phyloP scores from a whole-genome alignment of 2,888 invertebrate species.

The Steinernema scapterisci region DNA sequence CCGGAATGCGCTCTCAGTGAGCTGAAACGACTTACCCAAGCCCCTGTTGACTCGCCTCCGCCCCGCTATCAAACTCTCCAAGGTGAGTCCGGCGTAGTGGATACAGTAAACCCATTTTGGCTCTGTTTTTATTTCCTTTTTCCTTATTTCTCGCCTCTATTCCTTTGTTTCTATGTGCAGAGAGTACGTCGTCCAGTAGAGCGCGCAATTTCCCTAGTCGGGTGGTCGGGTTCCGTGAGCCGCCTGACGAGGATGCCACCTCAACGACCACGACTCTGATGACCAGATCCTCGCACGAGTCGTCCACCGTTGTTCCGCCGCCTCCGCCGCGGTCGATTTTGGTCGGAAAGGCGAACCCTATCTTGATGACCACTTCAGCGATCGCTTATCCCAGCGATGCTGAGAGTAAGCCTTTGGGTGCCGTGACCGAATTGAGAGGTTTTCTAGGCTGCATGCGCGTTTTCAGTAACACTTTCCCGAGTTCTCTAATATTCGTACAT shows the following conservation, averaged over 20 bases:
- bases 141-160: slow-evolving; percentile 31
- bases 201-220: neutral
- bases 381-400: slow-evolving; percentile 38
- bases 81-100: slow-evolving; percentile 20
- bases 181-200: slow-evolving; percentile 1
- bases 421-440: slow-evolving; percentile 5
- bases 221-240: slow-evolving; percentile 25
- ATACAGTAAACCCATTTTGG: neutral
- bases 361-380: slow-evolving; percentile 26
- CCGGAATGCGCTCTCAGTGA: slow-evolving; percentile 41
- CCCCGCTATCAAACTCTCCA: slow-evolving; percentile 61
- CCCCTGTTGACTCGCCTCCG: slow-evolving; percentile 57
- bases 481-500: neutral
- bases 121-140: slow-evolving; percentile 25
- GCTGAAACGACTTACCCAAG: slow-evolving; percentile 47
- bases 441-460: slow-evolving; percentile 25
- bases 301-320: slow-evolving; percentile 2
- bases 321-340: slow-evolving; percentile 16
- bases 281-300: slow-evolving; percentile 35
- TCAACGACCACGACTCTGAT: slow-evolving; percentile 30
- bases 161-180: slow-evolving; percentile 1
- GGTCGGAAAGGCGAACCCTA: slow-evolving; percentile 27
- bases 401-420: slow-evolving; percentile 34
- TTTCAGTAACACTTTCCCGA: slow-evolving; percentile 16
- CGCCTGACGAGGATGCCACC: slow-evolving; percentile 8